These are phyloP conservation scores for Eupleurogrammus muticus DNA, from an alignment of 2,797 vertebrate genomes.

Conservation along the genomic window DNA sequence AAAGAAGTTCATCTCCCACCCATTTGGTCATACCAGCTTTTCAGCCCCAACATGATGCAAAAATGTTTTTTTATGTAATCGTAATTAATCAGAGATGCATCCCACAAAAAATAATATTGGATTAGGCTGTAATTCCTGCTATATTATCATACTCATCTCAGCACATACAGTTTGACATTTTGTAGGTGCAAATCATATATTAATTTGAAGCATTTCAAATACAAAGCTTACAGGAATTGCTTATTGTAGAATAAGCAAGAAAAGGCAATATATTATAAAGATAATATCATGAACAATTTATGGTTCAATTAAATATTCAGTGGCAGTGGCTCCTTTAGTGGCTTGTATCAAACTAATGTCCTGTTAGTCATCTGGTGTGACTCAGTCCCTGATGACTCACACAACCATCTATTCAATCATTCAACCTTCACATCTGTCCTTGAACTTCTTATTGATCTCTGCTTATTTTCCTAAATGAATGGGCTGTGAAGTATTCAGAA, in stretches of 20 bases:
- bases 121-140: too few relatives aligned
- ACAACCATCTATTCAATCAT: slow-evolving; percentile 14
- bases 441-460: slow-evolving; percentile 16
- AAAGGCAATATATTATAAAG: too few relatives aligned
- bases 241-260: not conserved
- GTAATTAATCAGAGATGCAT: too few relatives aligned
- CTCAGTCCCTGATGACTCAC: slow-evolving; percentile 63
- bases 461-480: not conserved
- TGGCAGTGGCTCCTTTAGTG: not conserved
- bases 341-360: slow-evolving; percentile 1
- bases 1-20: too few relatives aligned
- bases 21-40: too few relatives aligned
- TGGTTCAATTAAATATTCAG: too few relatives aligned
- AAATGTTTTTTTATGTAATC: too few relatives aligned
- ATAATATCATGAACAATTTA: too few relatives aligned
- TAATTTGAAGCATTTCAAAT: not conserved
- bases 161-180: too few relatives aligned
- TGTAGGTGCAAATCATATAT: not conserved
- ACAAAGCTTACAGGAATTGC: not conserved
- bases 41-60: too few relatives aligned
- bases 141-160: too few relatives aligned
- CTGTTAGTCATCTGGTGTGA: slow-evolving; percentile 48
- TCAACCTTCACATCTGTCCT: slow-evolving; percentile 30
- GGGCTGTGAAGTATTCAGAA: not conserved
- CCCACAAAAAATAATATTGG: too few relatives aligned